A percentile compares a stretch with the other conserved stretches of the same genome.
phyloP scores from a whole-genome alignment of 1,140 invertebrate genomes.

The Goniozus legneri region DNA sequence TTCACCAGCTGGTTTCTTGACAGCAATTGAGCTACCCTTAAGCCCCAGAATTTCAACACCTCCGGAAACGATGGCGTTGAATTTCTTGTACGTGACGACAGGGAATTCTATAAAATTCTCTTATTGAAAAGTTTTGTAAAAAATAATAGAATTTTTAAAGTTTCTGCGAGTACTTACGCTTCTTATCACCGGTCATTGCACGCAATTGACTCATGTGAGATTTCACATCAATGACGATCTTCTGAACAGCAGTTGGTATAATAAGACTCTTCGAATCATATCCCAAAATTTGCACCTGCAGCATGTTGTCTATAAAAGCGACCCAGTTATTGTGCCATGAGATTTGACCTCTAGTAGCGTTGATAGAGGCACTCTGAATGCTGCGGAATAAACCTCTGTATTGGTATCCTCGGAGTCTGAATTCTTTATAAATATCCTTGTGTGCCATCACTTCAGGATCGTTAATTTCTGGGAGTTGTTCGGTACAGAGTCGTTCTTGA shows the following conservation, averaged over 20 bases:
- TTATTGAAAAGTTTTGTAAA: too few relatives aligned
- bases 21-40: conserved; percentile 74
- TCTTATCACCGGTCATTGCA: conserved; percentile 36
- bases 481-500: conserved; percentile 34
- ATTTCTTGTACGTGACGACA: conserved; percentile 52
- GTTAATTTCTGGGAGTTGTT: conserved; percentile 25
- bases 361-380: conserved; percentile 54
- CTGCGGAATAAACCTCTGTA: conserved; percentile 78
- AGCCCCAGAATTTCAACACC: conserved; percentile 82
- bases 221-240: conserved; percentile 73
- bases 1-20: conserved; percentile 61
- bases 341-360: conserved; percentile 54
- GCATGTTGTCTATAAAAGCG: conserved; percentile 88
- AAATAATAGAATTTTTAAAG: too few relatives aligned
- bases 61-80: conserved; percentile 57
- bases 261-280: conserved; percentile 72
- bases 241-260: conserved; percentile 81
- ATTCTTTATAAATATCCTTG: conserved; percentile 89
- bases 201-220: conserved; percentile 57
- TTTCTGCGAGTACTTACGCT: conserved; percentile 27
- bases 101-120: conserved; percentile 42
- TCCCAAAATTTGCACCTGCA: conserved; percentile 80
- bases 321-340: conserved; percentile 84
- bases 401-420: conserved; percentile 86
- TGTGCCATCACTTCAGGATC: conserved; percentile 49